These are phyloP conservation scores for Carcharodon carcharias DNA, from an alignment of 2,797 vertebrate genomes.

Conservation along the genomic window DNA sequence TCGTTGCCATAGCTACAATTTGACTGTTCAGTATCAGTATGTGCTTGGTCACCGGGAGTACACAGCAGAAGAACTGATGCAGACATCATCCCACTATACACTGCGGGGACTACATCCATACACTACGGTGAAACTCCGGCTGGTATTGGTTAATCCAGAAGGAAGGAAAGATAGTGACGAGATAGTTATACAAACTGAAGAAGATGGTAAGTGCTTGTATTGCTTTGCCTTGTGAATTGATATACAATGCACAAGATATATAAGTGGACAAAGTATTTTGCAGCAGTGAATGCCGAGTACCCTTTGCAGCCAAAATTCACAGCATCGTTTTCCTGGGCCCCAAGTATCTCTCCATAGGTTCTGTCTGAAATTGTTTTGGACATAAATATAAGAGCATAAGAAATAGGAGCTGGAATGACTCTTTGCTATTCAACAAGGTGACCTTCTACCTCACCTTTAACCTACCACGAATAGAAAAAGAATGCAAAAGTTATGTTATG, in stretches of 20 bases:
- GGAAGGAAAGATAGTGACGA: slow-evolving; percentile 91
- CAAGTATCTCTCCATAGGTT: not conserved
- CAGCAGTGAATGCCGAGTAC: not conserved
- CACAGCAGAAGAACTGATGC: slow-evolving; percentile 80
- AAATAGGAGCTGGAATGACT: not conserved
- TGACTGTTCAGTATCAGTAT: slow-evolving; percentile 93
- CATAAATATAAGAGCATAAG: not conserved
- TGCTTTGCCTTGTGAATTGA: not conserved
- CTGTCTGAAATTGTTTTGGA: not conserved
- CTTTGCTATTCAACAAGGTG: not conserved
- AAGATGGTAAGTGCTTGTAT: slow-evolving; percentile 67
- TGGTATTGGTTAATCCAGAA: slow-evolving; percentile 86
- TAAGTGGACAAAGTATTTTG: too few relatives aligned
- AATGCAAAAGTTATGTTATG: not conserved
- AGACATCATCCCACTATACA: slow-evolving; percentile 88
- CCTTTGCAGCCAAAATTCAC: not conserved
- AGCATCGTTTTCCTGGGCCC: not conserved
- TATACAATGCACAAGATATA: too few relatives aligned
- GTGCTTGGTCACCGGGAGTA: slow-evolving; percentile 89
- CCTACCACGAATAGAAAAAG: not conserved
- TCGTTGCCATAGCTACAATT: slow-evolving; percentile 94
- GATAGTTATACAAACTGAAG: slow-evolving; percentile 87
- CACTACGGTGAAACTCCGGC: slow-evolving; percentile 75
- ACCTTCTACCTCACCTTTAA: not conserved
- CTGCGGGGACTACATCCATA: slow-evolving; percentile 82